Percentiles rank a stretch among this genome's conserved stretches.
These are phyloP conservation scores for Cheilosia vernalis DNA, from an alignment of 2,888 invertebrate species.

Conservation along the genomic window DNA sequence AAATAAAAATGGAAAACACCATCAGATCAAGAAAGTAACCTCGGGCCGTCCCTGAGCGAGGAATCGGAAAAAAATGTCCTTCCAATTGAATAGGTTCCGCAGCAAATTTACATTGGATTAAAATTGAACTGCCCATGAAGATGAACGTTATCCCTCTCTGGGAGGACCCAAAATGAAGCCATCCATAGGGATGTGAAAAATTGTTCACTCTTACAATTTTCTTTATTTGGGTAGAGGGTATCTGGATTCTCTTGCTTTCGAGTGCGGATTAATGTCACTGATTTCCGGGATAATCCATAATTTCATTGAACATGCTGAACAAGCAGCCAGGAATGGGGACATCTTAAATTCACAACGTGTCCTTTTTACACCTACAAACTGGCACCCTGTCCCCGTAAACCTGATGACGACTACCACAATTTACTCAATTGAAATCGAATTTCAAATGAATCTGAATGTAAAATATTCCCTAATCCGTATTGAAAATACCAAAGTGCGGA, in stretches of 20 bases:
- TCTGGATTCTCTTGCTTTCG: neutral
- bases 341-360: slow-evolving; percentile 47
- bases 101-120: slow-evolving; percentile 60
- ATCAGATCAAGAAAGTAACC: no score
- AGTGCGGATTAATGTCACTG: slow-evolving; percentile 44
- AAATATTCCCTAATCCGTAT: slow-evolving; percentile 48
- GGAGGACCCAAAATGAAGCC: slow-evolving; percentile 27
- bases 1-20: no score
- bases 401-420: slow-evolving; percentile 49
- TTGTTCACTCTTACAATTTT: slow-evolving; percentile 9
- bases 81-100: slow-evolving; percentile 45
- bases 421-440: slow-evolving; percentile 70
- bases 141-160: slow-evolving; percentile 31
- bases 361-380: slow-evolving; percentile 24
- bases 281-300: slow-evolving; percentile 49
- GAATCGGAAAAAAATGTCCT: slow-evolving; percentile 24
- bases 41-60: neutral
- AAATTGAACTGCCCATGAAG: slow-evolving; percentile 57
- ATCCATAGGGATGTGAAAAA: slow-evolving; percentile 51
- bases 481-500: slow-evolving; percentile 7
- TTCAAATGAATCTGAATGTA: slow-evolving; percentile 40
- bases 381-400: no score
- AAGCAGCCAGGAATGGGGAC: slow-evolving; percentile 23
- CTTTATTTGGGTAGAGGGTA: neutral
- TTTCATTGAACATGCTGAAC: slow-evolving; percentile 49